A percentile compares a stretch with the other conserved stretches of the same genome.
Evolutionary conservation across 1,140 invertebrate species (phyloP).

Genomic region (Trichonephila inaurata): DNA sequence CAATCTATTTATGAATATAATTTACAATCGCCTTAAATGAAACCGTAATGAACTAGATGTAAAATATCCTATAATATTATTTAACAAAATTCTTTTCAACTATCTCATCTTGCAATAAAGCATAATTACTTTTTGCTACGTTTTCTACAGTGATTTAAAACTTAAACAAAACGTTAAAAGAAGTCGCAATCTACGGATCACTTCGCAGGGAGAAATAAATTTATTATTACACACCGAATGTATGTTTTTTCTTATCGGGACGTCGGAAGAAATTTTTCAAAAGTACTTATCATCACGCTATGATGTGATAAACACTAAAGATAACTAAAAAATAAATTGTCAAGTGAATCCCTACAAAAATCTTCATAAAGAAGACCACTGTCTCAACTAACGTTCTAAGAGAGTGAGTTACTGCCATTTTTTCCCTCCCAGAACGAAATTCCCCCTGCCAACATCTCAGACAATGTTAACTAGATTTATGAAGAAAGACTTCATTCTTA

Average conservation of each 20-base stretch:
- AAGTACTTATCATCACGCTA: not conserved
- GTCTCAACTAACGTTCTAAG: not conserved
- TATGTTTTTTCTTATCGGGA: not conserved
- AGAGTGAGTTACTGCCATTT: not conserved
- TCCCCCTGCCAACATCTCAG: not conserved
- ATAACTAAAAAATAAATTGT: conserved; percentile 11
- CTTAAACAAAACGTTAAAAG: too few relatives aligned
- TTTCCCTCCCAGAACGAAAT: not conserved
- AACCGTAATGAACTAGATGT: too few relatives aligned
- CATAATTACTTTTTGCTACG: too few relatives aligned
- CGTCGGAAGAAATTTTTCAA: not conserved
- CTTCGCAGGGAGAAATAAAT: too few relatives aligned
- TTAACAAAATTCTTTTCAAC: too few relatives aligned
- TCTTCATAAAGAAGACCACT: not conserved
- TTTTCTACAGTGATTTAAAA: too few relatives aligned
- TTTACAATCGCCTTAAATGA: too few relatives aligned
- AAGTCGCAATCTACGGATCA: too few relatives aligned
- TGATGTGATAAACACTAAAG: not conserved
- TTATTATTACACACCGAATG: too few relatives aligned
- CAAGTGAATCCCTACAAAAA: not conserved
- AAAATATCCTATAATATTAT: too few relatives aligned
- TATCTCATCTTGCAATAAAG: too few relatives aligned
- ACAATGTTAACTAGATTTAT: conserved; percentile 20
- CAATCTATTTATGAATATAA: too few relatives aligned
- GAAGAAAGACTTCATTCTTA: not conserved